These are phyloP conservation scores for Sternotherus odoratus DNA, from an alignment of 2,797 vertebrate genomes.

Conservation along the genomic window DNA sequence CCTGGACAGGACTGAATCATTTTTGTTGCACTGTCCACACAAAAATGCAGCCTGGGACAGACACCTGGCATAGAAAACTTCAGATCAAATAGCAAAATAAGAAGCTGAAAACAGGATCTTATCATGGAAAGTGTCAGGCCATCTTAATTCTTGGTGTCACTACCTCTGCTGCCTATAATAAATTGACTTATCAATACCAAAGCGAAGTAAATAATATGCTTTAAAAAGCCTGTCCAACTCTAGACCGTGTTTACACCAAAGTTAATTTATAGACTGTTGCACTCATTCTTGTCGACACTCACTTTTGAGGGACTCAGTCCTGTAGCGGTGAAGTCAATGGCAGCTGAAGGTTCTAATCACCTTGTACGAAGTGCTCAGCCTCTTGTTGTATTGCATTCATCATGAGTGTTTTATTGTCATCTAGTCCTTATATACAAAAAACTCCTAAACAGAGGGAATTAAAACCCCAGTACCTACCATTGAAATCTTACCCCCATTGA, in stretches of 20 bases:
- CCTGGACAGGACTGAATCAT: not conserved
- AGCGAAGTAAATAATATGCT: not conserved
- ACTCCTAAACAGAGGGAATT: not conserved
- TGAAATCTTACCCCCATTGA: not conserved
- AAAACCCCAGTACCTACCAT: not conserved
- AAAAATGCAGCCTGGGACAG: not conserved
- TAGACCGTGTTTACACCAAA: not conserved
- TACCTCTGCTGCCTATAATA: not conserved
- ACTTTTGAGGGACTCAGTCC: not conserved
- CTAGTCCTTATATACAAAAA: not conserved
- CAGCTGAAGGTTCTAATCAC: not conserved
- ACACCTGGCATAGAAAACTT: not conserved
- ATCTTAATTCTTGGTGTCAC: not conserved
- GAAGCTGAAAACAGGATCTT: not conserved
- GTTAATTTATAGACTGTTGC: not conserved
- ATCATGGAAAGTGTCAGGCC: not conserved
- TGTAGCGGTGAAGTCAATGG: not conserved
- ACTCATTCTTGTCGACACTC: not conserved
- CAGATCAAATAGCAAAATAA: not conserved
- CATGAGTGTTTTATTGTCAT: not conserved
- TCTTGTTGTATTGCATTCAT: not conserved
- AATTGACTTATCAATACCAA: not conserved
- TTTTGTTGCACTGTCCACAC: not conserved
- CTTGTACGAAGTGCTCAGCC: not conserved
- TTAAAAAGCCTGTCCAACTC: not conserved